Conservation (phyloP, 2,797 vertebrate genomes). For the Acipenser oxyrinchus region DNA sequence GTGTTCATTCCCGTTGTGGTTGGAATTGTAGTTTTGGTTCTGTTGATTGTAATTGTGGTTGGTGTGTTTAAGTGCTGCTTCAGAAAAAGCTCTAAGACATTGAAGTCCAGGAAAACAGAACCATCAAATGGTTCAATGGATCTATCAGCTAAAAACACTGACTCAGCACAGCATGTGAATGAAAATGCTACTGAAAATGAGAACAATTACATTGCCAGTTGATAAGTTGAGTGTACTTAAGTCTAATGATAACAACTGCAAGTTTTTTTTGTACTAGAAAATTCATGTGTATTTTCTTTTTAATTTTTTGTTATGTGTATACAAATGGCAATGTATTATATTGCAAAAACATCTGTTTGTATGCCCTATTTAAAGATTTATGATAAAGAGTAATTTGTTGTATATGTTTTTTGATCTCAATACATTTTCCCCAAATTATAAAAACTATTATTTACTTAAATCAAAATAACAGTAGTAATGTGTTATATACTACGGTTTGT, state of each 20-base stretch:
- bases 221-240: constrained; percentile 8
- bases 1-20: constrained; percentile 60
- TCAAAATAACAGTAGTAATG: no score
- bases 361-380: no score
- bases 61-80: constrained; percentile 64
- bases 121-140: constrained; percentile 26
- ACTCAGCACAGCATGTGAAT: constrained; percentile 34
- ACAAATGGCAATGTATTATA: no score
- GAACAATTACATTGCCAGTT: constrained; percentile 12
- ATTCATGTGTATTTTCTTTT: no score
- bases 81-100: constrained; percentile 37
- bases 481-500: no score
- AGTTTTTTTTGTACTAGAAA: no score
- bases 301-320: no score
- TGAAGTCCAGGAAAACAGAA: constrained; percentile 23
- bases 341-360: no score
- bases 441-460: no score
- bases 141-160: constrained; percentile 22
- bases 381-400: no score
- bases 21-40: constrained; percentile 51
- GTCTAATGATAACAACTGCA: background rate
- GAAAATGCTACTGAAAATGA: constrained; percentile 34
- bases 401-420: no score
- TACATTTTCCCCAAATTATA: no score
- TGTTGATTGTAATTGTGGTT: constrained; percentile 57